A percentile compares a stretch with the other conserved stretches of the same genome.
Evolutionary conservation across 2,888 invertebrate species (phyloP).

Genomic region (Omphaloscelis lunosa): DNA sequence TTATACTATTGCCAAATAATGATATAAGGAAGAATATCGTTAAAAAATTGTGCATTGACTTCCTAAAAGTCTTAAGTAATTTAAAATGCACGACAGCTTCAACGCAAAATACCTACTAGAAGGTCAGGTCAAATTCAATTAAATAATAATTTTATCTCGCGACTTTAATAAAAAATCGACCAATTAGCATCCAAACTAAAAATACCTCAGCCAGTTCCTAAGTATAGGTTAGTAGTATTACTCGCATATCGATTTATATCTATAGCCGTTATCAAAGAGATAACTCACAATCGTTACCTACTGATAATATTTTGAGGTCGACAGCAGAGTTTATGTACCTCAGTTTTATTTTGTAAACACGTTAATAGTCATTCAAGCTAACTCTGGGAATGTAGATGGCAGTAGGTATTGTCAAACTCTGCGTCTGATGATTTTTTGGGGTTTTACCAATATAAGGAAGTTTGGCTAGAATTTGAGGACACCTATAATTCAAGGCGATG

Average conservation of each 20-base stretch:
- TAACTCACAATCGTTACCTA: conserved; percentile 49
- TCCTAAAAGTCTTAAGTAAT: not conserved
- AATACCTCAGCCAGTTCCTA: conserved; percentile 23
- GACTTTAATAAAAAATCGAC: conserved; percentile 8
- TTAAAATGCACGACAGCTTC: not conserved
- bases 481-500: not conserved
- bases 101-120: not conserved
- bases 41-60: not conserved
- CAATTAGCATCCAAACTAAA: conserved; percentile 17
- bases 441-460: not conserved
- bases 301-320: conserved; percentile 65
- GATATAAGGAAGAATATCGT: fast-evolving
- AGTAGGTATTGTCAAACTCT: not conserved
- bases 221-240: conserved; percentile 58
- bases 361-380: not conserved
- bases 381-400: not conserved
- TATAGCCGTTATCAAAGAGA: conserved; percentile 54
- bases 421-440: not conserved
- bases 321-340: conserved; percentile 44
- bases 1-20: not conserved
- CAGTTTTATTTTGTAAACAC: conserved; percentile 47
- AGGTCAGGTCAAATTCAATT: conserved; percentile 19
- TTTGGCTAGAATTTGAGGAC: not conserved
- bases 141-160: conserved; percentile 9
- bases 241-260: conserved; percentile 63